Evolutionary conservation across 2,113 vertebrate genomes (phyloP).

Genomic region (Ploceus nigricollis): DNA sequence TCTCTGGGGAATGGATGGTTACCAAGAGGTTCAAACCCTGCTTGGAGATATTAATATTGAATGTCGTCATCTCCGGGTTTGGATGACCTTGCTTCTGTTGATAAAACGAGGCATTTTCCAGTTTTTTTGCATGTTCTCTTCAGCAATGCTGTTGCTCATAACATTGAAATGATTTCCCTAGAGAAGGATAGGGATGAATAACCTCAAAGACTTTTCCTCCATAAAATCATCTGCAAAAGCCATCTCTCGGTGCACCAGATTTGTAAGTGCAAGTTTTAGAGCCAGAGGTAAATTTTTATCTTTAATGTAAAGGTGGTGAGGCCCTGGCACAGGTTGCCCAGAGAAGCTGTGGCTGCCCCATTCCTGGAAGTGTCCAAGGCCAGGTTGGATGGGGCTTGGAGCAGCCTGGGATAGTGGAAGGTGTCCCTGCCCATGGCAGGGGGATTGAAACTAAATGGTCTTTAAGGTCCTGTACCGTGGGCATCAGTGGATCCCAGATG

Average conservation of each 20-base stretch:
- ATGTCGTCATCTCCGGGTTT: not conserved
- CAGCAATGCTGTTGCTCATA: not conserved
- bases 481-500: not conserved
- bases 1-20: constrained; percentile 49
- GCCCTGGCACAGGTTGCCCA: not conserved
- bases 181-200: not conserved
- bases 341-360: not conserved
- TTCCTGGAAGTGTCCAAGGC: not conserved
- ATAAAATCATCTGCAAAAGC: not conserved
- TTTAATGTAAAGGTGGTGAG: not conserved
- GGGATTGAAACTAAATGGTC: not conserved
- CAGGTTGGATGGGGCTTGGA: not conserved
- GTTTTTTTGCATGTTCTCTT: not conserved
- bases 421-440: not conserved
- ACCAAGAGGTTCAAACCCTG: constrained; percentile 5
- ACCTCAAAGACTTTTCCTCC: not conserved
- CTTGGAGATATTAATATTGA: constrained; percentile 6
- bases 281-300: not conserved
- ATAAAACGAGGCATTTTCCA: not conserved
- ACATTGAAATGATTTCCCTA: not conserved
- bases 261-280: not conserved
- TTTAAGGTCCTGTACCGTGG: not conserved
- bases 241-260: not conserved
- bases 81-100: constrained; percentile 6
- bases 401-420: not conserved